Evolutionary conservation across 2,113 vertebrate genomes (phyloP).

Genomic region (Perccottus glenii): DNA sequence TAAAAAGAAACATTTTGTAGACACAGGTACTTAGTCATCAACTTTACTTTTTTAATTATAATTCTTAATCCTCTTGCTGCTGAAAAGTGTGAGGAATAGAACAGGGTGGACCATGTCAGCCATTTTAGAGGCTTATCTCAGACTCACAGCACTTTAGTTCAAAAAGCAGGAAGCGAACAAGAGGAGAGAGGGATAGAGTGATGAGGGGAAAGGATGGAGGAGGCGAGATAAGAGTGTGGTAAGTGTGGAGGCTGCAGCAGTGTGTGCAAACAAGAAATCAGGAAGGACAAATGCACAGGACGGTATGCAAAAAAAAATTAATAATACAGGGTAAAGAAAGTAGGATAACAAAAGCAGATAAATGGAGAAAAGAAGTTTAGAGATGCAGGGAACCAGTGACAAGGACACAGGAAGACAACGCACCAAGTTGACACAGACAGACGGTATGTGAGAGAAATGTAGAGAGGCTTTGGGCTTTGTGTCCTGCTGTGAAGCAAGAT

Average conservation of each 20-base stretch:
- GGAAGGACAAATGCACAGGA: constrained; percentile 43
- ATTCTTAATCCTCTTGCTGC: constrained; percentile 71
- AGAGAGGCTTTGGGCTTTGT: constrained; percentile 42
- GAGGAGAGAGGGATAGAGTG: constrained; percentile 37
- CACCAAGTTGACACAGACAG: constrained; percentile 18
- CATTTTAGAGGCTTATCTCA: constrained; percentile 74
- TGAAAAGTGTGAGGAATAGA: constrained; percentile 61
- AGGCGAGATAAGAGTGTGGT: constrained; percentile 54
- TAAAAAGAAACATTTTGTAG: constrained; percentile 34
- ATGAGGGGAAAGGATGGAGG: constrained; percentile 51
- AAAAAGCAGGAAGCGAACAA: constrained; percentile 48
- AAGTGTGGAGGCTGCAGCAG: constrained; percentile 29
- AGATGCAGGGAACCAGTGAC: constrained; percentile 16
- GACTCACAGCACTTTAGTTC: constrained; percentile 71
- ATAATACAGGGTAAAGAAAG: constrained; percentile 30
- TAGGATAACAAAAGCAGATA: constrained; percentile 17
- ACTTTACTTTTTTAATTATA: constrained; percentile 78
- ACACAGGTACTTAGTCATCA: constrained; percentile 72
- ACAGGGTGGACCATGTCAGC: constrained; percentile 72
- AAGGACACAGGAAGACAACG: constrained; percentile 12
- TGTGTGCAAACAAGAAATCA: constrained; percentile 49
- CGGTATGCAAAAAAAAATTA: constrained; percentile 11
- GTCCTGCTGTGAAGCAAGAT: constrained; percentile 65
- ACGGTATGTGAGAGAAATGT: constrained; percentile 27
- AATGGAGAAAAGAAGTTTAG: constrained; percentile 4